These are phyloP conservation scores for Rotaria macrura DNA, from an alignment of 2,888 invertebrate genomes.

Conservation along the genomic window DNA sequence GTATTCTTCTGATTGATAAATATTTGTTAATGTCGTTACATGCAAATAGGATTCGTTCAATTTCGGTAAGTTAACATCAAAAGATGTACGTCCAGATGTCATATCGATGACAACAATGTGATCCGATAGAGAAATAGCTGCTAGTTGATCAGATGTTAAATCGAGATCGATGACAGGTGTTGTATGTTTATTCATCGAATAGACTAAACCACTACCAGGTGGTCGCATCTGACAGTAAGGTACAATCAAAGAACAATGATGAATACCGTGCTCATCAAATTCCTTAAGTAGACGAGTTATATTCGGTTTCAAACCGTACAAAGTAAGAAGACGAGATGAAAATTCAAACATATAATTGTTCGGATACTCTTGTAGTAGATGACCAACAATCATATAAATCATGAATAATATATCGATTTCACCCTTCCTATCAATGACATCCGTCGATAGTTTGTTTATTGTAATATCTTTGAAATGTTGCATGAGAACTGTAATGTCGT, in stretches of 20 bases:
- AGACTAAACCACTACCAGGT: constrained; percentile 15
- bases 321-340: constrained; percentile 21
- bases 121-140: neutral
- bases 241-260: neutral
- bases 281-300: constrained; percentile 18
- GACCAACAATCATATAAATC: constrained; percentile 23
- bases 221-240: constrained; percentile 22
- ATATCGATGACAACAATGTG: constrained; percentile 9
- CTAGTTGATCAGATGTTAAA: neutral
- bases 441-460: neutral
- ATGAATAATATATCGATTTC: constrained; percentile 14
- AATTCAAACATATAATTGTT: constrained; percentile 7
- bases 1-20: neutral
- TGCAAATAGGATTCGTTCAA: neutral
- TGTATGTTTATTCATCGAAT: constrained; percentile 22
- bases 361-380: constrained; percentile 20
- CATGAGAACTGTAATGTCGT: constrained; percentile 13
- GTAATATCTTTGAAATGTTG: constrained; percentile 18
- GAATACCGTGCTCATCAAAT: neutral
- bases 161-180: constrained; percentile 9
- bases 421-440: neutral
- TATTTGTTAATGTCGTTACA: neutral
- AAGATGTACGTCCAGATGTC: neutral
- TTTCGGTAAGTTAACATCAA: neutral
- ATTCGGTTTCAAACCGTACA: neutral